These are phyloP conservation scores for Narcine bancroftii DNA, from an alignment of 2,113 vertebrate genomes.

Conservation along the genomic window DNA sequence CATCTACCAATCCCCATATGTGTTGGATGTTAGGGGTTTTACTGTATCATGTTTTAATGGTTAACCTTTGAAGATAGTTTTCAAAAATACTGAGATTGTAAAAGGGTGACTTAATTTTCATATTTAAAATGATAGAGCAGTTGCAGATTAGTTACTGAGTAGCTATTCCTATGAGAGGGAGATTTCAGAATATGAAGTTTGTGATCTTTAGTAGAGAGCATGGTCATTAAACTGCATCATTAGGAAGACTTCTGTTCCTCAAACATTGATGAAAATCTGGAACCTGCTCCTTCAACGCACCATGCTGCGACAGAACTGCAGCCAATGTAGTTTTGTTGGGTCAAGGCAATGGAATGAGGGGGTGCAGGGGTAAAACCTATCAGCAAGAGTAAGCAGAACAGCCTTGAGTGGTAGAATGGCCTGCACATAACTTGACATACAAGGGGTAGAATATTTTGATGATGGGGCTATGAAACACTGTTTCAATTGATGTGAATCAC, in stretches of 20 bases:
- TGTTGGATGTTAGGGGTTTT: too few relatives aligned
- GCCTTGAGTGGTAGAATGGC: neutral
- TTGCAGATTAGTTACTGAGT: neutral
- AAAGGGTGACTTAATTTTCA: neutral
- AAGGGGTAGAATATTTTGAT: neutral
- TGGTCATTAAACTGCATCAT: too few relatives aligned
- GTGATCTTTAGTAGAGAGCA: neutral
- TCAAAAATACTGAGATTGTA: neutral
- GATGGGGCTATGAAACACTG: too few relatives aligned
- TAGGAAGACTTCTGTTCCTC: too few relatives aligned
- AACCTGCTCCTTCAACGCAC: neutral
- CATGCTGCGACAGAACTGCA: neutral
- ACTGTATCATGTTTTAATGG: neutral
- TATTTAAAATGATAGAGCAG: neutral
- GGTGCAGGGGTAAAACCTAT: too few relatives aligned
- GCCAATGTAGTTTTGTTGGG: neutral
- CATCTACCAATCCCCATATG: too few relatives aligned
- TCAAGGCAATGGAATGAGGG: too few relatives aligned
- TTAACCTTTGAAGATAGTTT: neutral
- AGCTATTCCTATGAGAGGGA: neutral
- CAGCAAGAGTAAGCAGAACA: too few relatives aligned
- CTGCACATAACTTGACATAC: neutral
- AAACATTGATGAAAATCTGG: neutral
- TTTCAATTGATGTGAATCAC: neutral
- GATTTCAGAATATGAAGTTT: neutral